Conservation (phyloP, 2,113 vertebrate genomes). For the Ancistrus triradiatus region DNA sequence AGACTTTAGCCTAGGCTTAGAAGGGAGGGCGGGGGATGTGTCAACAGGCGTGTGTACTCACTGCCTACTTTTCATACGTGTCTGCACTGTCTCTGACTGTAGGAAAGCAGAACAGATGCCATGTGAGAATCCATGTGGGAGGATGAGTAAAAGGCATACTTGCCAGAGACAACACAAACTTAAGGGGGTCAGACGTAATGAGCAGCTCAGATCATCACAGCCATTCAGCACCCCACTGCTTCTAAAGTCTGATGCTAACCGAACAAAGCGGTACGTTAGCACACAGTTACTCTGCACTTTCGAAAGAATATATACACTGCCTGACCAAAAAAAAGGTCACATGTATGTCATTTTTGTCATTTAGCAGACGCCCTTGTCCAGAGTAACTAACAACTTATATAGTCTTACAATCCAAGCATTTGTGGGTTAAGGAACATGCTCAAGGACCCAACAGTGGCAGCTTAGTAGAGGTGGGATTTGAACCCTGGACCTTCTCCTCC, state of each 20-base stretch:
- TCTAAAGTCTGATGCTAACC: neutral
- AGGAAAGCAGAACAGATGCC: slow-evolving; percentile 59
- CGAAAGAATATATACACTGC: neutral
- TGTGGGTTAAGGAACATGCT: too few species aligned
- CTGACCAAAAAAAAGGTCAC: too few species aligned
- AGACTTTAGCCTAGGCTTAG: too few species aligned
- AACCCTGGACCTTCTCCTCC: too few species aligned
- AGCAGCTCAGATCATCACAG: slow-evolving; percentile 57
- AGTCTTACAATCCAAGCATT: too few species aligned
- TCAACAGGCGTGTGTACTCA: slow-evolving; percentile 6
- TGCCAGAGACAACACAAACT: slow-evolving; percentile 55
- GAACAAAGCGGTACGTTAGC: neutral
- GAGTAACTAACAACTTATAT: too few species aligned
- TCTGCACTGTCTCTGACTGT: slow-evolving; percentile 21
- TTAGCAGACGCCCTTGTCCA: too few species aligned
- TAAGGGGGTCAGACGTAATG: slow-evolving; percentile 55
- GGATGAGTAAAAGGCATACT: slow-evolving; percentile 59
- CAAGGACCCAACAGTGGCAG: too few species aligned
- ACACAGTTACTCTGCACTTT: slow-evolving; percentile 4
- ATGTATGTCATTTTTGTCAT: too few species aligned
- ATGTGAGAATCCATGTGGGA: slow-evolving; percentile 62
- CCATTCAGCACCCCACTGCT: slow-evolving; percentile 15
- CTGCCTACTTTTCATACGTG: slow-evolving; percentile 10
- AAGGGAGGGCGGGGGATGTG: too few species aligned
- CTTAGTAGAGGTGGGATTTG: too few species aligned